Evolutionary conservation across 2,888 invertebrate species (phyloP).

Genomic region (Acanthoscelides obtectus): DNA sequence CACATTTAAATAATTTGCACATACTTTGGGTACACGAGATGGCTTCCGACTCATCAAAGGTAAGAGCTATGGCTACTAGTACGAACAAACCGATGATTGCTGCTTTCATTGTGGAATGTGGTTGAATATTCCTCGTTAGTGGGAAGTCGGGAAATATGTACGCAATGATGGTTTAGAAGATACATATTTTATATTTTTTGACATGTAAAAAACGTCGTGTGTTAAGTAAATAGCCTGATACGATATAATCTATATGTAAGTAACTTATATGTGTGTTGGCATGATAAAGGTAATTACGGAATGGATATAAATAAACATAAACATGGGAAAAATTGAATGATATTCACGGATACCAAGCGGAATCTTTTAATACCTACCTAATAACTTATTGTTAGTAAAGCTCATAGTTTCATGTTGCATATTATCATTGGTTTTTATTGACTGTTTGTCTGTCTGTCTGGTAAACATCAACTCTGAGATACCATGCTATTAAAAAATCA

Average conservation of each 20-base stretch:
- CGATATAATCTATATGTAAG: neutral
- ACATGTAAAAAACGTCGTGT: neutral
- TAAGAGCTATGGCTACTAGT: neutral
- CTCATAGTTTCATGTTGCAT: no score
- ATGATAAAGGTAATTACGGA: no score
- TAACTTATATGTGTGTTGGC: neutral
- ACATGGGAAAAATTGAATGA: no score
- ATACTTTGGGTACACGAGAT: neutral
- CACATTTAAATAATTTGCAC: neutral
- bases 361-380: no score
- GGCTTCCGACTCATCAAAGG: neutral
- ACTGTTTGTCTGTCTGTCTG: no score
- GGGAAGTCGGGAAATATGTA: neutral
- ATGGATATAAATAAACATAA: no score
- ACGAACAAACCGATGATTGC: neutral
- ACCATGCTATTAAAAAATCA: no score
- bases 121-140: neutral
- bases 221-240: neutral
- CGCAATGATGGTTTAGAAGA: neutral
- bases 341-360: no score
- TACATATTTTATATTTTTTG: neutral
- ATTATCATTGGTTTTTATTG: no score
- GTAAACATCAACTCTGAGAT: no score
- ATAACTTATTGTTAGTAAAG: no score
- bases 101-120: neutral